phyloP scores from a whole-genome alignment of 2,797 vertebrate species.

The Enteromius anoplus region DNA sequence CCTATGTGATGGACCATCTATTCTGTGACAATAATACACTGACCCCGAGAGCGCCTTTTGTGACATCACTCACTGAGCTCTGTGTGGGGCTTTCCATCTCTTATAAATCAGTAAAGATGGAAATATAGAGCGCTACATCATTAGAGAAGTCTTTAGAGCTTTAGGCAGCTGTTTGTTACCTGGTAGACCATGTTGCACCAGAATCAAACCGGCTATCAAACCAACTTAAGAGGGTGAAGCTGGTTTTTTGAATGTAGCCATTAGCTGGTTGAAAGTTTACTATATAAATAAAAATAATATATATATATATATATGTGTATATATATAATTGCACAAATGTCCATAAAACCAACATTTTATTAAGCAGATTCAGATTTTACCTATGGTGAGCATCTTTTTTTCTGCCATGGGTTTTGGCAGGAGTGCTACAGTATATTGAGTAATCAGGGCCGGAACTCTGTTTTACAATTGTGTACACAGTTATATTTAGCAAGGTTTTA shows the following conservation, averaged over 20 bases:
- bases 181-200: neutral
- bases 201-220: neutral
- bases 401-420: neutral
- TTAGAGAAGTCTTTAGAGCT: neutral
- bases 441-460: neutral
- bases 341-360: neutral
- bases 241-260: too few species aligned
- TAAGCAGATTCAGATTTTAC: neutral
- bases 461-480: conserved; percentile 6
- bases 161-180: too few species aligned
- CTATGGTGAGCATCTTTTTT: neutral
- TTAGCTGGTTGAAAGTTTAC: neutral
- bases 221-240: too few species aligned
- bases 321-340: neutral
- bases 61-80: conserved; percentile 40
- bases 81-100: conserved; percentile 7
- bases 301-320: neutral
- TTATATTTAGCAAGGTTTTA: conserved; percentile 28
- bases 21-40: conserved; percentile 40
- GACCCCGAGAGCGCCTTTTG: neutral
- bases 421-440: neutral
- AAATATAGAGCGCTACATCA: neutral
- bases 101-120: conserved; percentile 15
- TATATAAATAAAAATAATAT: neutral
- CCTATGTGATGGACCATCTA: conserved; percentile 38